These are phyloP conservation scores for Nesometra sesokonis DNA, from an alignment of 35 echinoderm and acorn worm genomes.

Conservation along the genomic window DNA sequence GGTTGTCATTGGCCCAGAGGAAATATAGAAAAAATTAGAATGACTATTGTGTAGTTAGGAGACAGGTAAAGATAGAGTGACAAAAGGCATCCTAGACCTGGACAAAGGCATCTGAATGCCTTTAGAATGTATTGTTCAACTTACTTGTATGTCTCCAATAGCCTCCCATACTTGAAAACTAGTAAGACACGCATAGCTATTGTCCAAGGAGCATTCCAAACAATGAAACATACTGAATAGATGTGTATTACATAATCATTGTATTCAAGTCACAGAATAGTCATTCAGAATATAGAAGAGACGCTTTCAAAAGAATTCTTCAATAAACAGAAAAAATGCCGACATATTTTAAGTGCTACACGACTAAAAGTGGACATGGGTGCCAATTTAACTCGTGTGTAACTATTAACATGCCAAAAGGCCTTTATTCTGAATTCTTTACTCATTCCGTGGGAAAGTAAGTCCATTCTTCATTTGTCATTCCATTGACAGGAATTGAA, in stretches of 20 bases:
- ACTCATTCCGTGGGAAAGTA: neutral
- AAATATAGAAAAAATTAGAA: neutral
- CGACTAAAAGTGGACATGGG: neutral
- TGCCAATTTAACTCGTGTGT: neutral
- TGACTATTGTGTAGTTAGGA: neutral
- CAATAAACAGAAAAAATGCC: neutral
- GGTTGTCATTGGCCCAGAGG: neutral
- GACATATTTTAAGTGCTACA: neutral
- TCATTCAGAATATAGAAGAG: neutral
- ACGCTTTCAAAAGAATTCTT: neutral
- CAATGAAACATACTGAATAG: neutral
- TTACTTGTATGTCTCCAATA: neutral
- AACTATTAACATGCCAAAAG: neutral
- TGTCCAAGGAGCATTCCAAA: neutral
- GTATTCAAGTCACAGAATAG: neutral
- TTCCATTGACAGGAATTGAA: neutral
- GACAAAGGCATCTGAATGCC: neutral
- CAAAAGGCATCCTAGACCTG: neutral
- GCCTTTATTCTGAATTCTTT: neutral
- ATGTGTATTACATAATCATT: neutral
- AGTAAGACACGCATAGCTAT: neutral
- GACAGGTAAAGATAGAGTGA: neutral
- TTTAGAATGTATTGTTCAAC: neutral
- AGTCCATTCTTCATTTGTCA: neutral
- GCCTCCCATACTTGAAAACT: neutral